Evolutionary conservation across 2,888 invertebrate genomes (phyloP), one percentile per base, ranked within the genome.

Genomic region (Theretra japonica): DNA sequence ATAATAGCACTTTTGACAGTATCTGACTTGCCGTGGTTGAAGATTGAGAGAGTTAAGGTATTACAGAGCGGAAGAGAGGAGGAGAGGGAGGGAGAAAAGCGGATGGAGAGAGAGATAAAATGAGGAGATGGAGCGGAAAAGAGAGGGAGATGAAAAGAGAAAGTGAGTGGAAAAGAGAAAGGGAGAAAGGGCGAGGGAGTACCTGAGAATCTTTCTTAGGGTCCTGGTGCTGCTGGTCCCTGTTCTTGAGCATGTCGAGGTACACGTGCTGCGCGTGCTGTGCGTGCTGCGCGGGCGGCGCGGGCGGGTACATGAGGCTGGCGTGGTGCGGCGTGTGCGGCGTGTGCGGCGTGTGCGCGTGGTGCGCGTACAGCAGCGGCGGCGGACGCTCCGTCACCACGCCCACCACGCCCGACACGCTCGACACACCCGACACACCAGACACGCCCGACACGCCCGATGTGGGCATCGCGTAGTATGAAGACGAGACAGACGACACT

Each of bases 381-480:
- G 94, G 94, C 1, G 93, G 91, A 0, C 93, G 84, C 75, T 94
- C 93, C 0, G 87, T 88, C 17, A 91, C 92, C 73, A 90, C 90
- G 53, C 90, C 89, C 65, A 92, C 90, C n/a, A 91, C 93, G 21
- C 90, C 90, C 0, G 91, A 90, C 11, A 62, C 62, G 41, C 62
- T 41, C 15, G 41, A 25, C 75, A 94, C 93, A 0, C 88, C 88
- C 8, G 91, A 92, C 72, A 90, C 90, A 41, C 90, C 89, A 53
- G 92, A 25, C 75, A 94, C 93, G 0, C 88, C 88, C 11, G 91
- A 92, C 73, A 90, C 90, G 50, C 90, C 90, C 0, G 91, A 90
- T 6, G 90, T 85, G 1, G 90, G 89, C 92, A 93, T 91, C 25
- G 90, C 86, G 87, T 94, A 94, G 82, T 94, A 94, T 30, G 87